Percentiles rank a stretch among this genome's conserved stretches.
Conservation (phyloP, 1,140 invertebrate genomes). For the Matsumurasca onukii region DNA sequence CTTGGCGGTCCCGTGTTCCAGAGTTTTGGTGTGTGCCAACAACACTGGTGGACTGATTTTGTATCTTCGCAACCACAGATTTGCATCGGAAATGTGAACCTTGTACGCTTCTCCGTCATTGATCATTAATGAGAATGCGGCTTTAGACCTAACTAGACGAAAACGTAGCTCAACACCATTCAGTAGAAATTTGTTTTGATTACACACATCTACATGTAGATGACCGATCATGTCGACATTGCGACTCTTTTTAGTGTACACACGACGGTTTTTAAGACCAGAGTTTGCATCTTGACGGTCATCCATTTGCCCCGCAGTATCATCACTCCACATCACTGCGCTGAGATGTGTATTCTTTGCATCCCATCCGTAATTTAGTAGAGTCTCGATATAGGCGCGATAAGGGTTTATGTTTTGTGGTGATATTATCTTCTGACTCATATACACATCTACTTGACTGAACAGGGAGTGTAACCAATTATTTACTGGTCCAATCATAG, state of each 20-base stretch:
- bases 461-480: constrained; percentile 34
- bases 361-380: constrained; percentile 29
- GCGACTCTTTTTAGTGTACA: background rate
- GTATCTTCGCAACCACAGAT: constrained; percentile 36
- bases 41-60: no score
- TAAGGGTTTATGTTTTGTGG: constrained; percentile 32
- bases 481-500: constrained; percentile 24
- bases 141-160: no score
- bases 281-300: background rate
- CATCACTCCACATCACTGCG: constrained; percentile 9
- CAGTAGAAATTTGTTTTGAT: constrained; percentile 48
- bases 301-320: constrained; percentile 12
- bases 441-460: constrained; percentile 31
- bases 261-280: background rate
- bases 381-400: constrained; percentile 26
- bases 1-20: no score
- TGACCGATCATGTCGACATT: constrained; percentile 7
- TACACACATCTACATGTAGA: constrained; percentile 40
- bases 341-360: constrained; percentile 30
- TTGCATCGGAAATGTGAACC: constrained; percentile 43
- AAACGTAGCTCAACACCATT: constrained; percentile 49
- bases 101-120: constrained; percentile 39
- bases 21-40: no score
- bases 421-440: constrained; percentile 34
- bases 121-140: constrained; percentile 45